These are phyloP conservation scores for Hydraecia micacea DNA, from an alignment of 2,888 invertebrate species.

Conservation along the genomic window DNA sequence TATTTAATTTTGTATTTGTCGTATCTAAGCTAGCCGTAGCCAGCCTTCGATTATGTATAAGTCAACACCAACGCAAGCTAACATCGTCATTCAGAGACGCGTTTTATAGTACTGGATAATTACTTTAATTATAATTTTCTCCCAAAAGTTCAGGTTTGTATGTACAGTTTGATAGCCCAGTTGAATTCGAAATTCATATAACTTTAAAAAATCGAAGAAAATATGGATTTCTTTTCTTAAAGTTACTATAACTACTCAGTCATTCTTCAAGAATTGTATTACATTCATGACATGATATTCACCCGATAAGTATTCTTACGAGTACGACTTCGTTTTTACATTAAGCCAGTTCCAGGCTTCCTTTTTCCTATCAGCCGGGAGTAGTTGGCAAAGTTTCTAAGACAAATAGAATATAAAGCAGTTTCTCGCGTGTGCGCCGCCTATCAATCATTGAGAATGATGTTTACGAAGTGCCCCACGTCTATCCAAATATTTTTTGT, in stretches of 20 bases:
- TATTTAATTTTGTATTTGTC: neutral
- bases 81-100: neutral
- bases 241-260: neutral
- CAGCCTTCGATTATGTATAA: neutral
- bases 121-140: neutral
- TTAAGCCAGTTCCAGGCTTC: conserved; percentile 27
- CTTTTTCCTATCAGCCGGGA: conserved; percentile 47
- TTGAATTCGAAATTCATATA: neutral
- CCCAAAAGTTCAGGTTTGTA: neutral
- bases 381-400: conserved; percentile 75
- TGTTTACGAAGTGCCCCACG: conserved; percentile 67
- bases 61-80: no score
- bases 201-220: neutral
- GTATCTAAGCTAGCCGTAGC: neutral
- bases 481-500: conserved; percentile 62
- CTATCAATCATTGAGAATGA: conserved; percentile 79
- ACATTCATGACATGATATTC: neutral
- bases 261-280: neutral
- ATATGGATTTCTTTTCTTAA: neutral
- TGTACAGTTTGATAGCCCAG: neutral
- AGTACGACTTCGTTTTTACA: neutral
- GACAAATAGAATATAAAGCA: conserved; percentile 82
- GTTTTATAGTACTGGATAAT: neutral
- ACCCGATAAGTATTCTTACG: neutral
- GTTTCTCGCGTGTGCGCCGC: conserved; percentile 77